Evolutionary conservation across 2,797 vertebrate species (phyloP), one percentile per base, ranked within the genome.

Genomic region (Luscinia luscinia): DNA sequence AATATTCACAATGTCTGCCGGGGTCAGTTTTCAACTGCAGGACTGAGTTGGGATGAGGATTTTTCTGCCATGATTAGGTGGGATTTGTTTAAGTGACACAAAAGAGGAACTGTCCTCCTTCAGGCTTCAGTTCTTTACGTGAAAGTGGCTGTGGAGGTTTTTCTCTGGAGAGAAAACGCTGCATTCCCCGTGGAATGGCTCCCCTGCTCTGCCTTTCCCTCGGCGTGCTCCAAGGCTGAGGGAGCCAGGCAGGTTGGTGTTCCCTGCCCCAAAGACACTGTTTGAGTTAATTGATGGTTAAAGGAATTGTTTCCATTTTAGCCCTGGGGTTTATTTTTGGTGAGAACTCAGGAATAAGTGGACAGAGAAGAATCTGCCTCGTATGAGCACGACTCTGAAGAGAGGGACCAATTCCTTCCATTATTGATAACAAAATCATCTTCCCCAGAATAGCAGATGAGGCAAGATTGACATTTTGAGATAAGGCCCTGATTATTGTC

Each of bases 381-480:
- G 3, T 38, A 67, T 76, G 93, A 91, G 63, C 74, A 79, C 82
- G 85, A n/a, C 59, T 84, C 92, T 70, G 87, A 94, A 89, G 83
- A 76, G 63, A 95, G 74, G 67, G 41, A 48, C 70, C 55, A 78
- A 51, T 82, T 90, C 40, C 79, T 74, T 93, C 80, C 74, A 96
- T 95, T 93, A 94, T 94, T 96, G 90, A 93, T 94, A 91, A 89
- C 63, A 76, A 87, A 95, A 87, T 92, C 74, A 77, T 96, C 80
- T 94, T 94, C 67, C 63, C 77, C 76, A 82, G 95, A 94, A 96
- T 91, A 95, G 90, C 67, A 89, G 83, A 96, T 92, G 92, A 95
- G 70, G 54, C 69, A 30, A 92, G 95, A 95, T 84, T 90, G 88
- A 57, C 94, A 90, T 70, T 92, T 84, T 30, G 63, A 88, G 93